Conservation (phyloP, 2,888 invertebrate genomes). For the Hirtodrosophila alboralis region DNA sequence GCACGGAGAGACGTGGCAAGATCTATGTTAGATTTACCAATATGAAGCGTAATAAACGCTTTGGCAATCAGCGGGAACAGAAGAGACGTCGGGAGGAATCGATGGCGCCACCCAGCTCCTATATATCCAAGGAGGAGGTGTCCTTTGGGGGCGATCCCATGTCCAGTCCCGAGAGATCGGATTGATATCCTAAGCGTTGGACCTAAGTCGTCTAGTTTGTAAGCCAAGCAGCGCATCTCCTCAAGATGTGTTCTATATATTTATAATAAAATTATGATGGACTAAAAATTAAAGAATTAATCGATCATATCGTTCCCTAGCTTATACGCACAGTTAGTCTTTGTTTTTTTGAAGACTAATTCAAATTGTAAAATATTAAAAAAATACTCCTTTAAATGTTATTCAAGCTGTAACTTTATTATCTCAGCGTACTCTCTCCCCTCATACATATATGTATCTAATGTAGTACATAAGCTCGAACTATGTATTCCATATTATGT, state of each 20-base stretch:
- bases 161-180: slow-evolving; percentile 68
- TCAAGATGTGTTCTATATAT: too few species aligned
- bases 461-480: too few species aligned
- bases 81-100: slow-evolving; percentile 52
- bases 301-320: not conserved
- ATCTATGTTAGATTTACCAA: slow-evolving; percentile 80
- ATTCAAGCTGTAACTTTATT: too few species aligned
- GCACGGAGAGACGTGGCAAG: slow-evolving; percentile 80
- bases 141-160: slow-evolving; percentile 43
- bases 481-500: slow-evolving; percentile 1
- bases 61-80: slow-evolving; percentile 48
- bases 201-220: not conserved
- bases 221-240: not conserved
- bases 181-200: slow-evolving; percentile 41
- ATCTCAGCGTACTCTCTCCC: too few species aligned
- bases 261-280: not conserved
- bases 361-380: too few species aligned
- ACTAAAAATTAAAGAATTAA: not conserved
- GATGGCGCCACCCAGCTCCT: slow-evolving; percentile 22
- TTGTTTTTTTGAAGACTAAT: not conserved
- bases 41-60: slow-evolving; percentile 75
- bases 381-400: too few species aligned
- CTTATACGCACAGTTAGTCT: not conserved
- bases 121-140: slow-evolving; percentile 33
- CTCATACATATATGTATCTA: too few species aligned